These are phyloP conservation scores for Leucosticte australis DNA, from an alignment of 2,113 vertebrate genomes.

Conservation along the genomic window DNA sequence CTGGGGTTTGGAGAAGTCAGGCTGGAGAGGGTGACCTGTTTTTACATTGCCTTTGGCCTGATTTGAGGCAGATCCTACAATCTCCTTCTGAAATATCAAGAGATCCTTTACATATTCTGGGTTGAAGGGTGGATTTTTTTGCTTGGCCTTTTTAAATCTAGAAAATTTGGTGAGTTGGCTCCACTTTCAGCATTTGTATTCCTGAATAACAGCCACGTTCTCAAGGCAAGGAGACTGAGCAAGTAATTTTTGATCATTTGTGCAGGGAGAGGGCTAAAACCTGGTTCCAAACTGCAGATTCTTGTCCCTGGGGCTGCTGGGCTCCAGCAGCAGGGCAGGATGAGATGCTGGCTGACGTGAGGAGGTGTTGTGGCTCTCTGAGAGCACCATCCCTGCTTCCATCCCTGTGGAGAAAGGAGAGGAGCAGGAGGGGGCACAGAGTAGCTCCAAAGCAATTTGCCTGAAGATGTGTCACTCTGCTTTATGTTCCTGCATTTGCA, in stretches of 20 bases:
- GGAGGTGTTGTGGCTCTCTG: neutral
- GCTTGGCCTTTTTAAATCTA: neutral
- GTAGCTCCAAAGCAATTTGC: neutral
- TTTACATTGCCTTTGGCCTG: neutral
- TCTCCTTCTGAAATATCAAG: neutral
- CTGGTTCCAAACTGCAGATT: neutral
- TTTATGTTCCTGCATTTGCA: neutral
- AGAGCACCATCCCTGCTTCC: neutral
- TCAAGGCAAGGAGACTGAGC: neutral
- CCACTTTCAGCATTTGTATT: rapidly evolving
- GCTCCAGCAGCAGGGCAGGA: neutral
- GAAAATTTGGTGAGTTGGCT: rapidly evolving
- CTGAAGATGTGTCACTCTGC: neutral
- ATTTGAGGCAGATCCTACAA: neutral
- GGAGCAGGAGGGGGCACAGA: neutral
- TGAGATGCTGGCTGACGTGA: neutral
- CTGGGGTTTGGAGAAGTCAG: neutral
- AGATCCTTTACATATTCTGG: rapidly evolving
- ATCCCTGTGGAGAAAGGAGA: neutral
- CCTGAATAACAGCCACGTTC: rapidly evolving
- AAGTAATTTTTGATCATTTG: neutral
- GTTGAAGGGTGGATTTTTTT: neutral
- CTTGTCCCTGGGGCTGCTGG: neutral
- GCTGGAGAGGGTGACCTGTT: neutral
- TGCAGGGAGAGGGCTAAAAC: neutral